These are phyloP conservation scores for Paramormyrops hopkinsi DNA, from an alignment of 2,797 vertebrate genomes.

Conservation along the genomic window DNA sequence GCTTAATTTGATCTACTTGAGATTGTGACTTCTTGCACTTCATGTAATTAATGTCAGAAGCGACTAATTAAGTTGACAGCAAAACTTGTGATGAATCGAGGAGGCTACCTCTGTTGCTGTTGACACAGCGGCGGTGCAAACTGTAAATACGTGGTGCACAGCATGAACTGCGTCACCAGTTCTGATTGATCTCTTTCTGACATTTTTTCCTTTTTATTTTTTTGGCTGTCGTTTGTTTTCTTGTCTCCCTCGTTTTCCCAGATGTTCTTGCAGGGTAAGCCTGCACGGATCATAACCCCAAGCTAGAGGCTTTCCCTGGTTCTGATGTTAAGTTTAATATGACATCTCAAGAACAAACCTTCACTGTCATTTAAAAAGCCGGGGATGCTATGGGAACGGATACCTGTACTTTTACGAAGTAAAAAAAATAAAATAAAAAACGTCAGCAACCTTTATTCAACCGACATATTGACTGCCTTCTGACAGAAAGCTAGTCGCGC, in stretches of 20 bases:
- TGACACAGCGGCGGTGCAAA: conserved; percentile 40
- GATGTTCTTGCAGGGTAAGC: background rate
- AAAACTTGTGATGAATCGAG: conserved; percentile 42
- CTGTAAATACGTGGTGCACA: conserved; percentile 61
- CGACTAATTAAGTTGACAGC: conserved; percentile 68
- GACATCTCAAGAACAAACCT: background rate
- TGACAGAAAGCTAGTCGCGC: background rate
- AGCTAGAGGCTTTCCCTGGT: background rate
- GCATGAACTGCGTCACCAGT: conserved; percentile 22
- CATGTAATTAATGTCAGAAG: conserved; percentile 70
- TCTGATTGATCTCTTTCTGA: background rate
- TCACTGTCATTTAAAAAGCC: background rate
- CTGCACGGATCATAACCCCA: background rate
- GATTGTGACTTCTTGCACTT: conserved; percentile 69
- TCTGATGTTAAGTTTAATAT: background rate
- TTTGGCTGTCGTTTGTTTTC: background rate
- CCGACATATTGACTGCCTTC: background rate
- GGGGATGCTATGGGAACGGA: background rate
- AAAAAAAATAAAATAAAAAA: background rate
- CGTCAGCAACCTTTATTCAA: background rate
- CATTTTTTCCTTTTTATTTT: background rate
- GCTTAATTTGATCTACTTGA: conserved; percentile 75
- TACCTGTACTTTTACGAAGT: background rate
- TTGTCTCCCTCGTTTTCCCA: background rate
- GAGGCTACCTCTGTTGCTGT: conserved; percentile 40